Evolutionary conservation across 2,888 invertebrate species (phyloP).

Genomic region (Lamproptera curius): DNA sequence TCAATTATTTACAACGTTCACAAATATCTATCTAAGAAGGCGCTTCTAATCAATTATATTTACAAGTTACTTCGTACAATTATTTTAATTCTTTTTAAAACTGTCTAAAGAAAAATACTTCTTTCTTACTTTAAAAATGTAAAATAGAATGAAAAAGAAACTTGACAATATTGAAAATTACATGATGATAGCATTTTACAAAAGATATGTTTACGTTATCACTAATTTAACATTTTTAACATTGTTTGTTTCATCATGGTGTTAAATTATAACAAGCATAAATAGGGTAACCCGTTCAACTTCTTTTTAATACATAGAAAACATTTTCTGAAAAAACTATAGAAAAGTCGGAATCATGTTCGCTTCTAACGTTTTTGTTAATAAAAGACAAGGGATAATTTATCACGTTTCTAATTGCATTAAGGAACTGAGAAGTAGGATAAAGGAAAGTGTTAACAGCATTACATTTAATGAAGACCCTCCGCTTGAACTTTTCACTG

Average conservation of each 20-base stretch:
- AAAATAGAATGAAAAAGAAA: neutral
- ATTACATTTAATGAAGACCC: conserved; percentile 54
- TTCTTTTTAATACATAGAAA: conserved; percentile 5
- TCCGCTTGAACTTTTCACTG: conserved; percentile 64
- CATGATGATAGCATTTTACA: conserved; percentile 8
- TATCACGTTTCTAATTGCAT: conserved; percentile 69
- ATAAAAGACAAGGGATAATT: conserved; percentile 60
- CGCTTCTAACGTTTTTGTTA: conserved; percentile 37
- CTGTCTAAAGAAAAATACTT: too few relatives aligned
- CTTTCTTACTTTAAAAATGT: too few relatives aligned
- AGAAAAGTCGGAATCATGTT: conserved; percentile 9
- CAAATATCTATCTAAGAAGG: conserved; percentile 58
- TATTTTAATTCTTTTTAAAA: too few relatives aligned
- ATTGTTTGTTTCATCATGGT: neutral
- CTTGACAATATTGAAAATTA: neutral
- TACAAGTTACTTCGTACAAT: conserved; percentile 25
- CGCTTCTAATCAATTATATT: conserved; percentile 53
- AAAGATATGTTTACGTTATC: conserved; percentile 17
- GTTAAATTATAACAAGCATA: conserved; percentile 8
- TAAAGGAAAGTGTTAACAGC: conserved; percentile 63
- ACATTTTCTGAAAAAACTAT: conserved; percentile 15
- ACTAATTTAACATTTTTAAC: conserved; percentile 3
- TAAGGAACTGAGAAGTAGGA: conserved; percentile 49
- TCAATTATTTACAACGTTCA: conserved; percentile 44
- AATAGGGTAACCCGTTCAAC: neutral